These are phyloP conservation scores for Cyrtorhinus lividipennis DNA, from an alignment of 1,140 invertebrate species.

Conservation along the genomic window DNA sequence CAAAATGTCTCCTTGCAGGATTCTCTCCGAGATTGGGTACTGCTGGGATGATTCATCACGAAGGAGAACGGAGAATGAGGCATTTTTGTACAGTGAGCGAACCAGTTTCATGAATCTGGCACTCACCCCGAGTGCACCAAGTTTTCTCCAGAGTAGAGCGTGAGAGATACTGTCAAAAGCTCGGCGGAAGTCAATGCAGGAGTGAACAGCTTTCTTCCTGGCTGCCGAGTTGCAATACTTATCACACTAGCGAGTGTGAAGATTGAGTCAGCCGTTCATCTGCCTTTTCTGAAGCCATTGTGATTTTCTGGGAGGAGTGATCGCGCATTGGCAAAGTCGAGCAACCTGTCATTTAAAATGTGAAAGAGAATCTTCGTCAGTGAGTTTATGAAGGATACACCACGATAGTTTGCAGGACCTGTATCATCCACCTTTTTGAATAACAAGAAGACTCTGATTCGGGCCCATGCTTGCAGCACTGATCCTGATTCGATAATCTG, in stretches of 20 bases:
- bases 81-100: conserved; percentile 22
- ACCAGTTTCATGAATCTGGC: conserved; percentile 23
- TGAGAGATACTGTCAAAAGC: conserved; percentile 25
- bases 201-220: conserved; percentile 16
- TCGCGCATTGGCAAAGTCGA: background rate
- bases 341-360: background rate
- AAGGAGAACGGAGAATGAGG: conserved; percentile 16
- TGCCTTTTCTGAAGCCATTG: background rate
- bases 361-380: background rate
- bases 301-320: conserved; percentile 1
- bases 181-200: conserved; percentile 25
- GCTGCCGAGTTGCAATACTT: background rate
- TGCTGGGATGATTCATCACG: background rate
- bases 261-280: background rate
- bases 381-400: background rate
- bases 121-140: conserved; percentile 22
- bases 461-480: too few relatives aligned
- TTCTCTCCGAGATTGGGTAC: conserved; percentile 22
- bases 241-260: background rate
- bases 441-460: background rate
- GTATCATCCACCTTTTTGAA: background rate
- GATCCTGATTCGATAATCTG: too few relatives aligned
- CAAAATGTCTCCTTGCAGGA: conserved; percentile 23
- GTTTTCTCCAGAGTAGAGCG: conserved; percentile 22
- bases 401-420: background rate